Conservation (phyloP, 2,113 vertebrate species). For the Motacilla tschutschensis region DNA sequence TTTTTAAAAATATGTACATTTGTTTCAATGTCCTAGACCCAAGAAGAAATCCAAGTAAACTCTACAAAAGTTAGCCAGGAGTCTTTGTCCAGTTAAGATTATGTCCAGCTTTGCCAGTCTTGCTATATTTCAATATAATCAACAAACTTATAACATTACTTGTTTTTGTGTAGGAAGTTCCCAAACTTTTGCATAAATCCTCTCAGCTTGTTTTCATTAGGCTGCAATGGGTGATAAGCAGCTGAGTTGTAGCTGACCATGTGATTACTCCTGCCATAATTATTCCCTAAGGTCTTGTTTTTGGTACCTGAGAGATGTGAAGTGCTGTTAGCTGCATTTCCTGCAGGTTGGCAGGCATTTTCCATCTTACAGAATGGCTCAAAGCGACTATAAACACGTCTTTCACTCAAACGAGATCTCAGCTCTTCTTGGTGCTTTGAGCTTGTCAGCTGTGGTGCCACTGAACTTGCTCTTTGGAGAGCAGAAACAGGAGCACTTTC, state of each 20-base stretch:
- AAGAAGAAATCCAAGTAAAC: constrained; percentile 12
- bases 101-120: background rate
- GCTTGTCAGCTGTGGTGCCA: background rate
- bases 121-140: background rate
- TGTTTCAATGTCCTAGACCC: background rate
- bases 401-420: constrained; percentile 67
- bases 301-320: constrained; percentile 69
- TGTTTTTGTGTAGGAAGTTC: constrained; percentile 85
- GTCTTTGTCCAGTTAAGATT: constrained; percentile 10
- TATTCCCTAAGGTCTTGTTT: constrained; percentile 60
- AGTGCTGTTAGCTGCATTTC: constrained; percentile 26
- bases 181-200: constrained; percentile 90
- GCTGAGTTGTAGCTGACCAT: constrained; percentile 64
- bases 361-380: constrained; percentile 84
- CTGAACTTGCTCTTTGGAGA: constrained; percentile 20
- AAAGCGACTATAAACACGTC: constrained; percentile 84
- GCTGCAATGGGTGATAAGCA: constrained; percentile 60
- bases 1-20: constrained; percentile 46
- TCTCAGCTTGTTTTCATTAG: constrained; percentile 88
- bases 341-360: constrained; percentile 51
- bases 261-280: constrained; percentile 57
- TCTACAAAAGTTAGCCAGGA: background rate
- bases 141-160: constrained; percentile 54
- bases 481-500: constrained; percentile 34
- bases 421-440: constrained; percentile 53